Base-by-base conservation (phyloP, 2,888 invertebrate genomes). In the Sarcophaga variegata region DNA sequence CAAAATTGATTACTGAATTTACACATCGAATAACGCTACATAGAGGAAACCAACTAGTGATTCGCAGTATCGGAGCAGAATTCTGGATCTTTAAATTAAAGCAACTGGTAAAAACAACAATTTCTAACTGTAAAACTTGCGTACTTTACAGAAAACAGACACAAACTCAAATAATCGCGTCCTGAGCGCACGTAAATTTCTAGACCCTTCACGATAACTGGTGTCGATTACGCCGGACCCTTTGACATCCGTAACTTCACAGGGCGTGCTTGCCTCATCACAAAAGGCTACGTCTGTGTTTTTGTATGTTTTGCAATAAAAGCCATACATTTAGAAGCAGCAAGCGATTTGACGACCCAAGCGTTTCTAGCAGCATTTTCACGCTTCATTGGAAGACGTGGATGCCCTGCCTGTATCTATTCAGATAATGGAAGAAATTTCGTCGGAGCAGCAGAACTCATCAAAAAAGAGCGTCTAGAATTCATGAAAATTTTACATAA, bases 361-460 rank as follows among this genome's bases (percentile, higher is more conserved):
- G 25, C 25, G 25, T 25, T 25, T 25, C 25, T 25, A 25, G 25
- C 25, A 37, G 83, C 83, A 5, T 64, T 83, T 12, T n/a, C 71
- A 11, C 17, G 86, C 22, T 85, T 88, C 62, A 66, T 83, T 8
- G 76, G 85, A 5, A 74, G 86, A 49, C 81, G 85, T 45, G 75
- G 85, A 0, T 75, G 74, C 47, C 74, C 63, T 5, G 47, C 74
- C 3, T n/a, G 20, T 11, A 14, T 75, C 8, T 75, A 47, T 60
- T 75, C 63, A 17, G 47, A 63, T n/a, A 75, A 75, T 20, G 63
- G 47, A 2, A 75, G 20, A 6, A 75, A 75, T 22, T 64, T 62
- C 45, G 64, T 75, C 47, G 47, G 47, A 47, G 63, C 14, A 20
- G 63, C 74, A 47, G 20, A 47, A 47, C 8, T 71, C 8, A 22